Percentiles rank a stretch among this genome's conserved stretches.
Conservation (phyloP, 2,113 vertebrate genomes). For the Odontophorus gujanensis region DNA sequence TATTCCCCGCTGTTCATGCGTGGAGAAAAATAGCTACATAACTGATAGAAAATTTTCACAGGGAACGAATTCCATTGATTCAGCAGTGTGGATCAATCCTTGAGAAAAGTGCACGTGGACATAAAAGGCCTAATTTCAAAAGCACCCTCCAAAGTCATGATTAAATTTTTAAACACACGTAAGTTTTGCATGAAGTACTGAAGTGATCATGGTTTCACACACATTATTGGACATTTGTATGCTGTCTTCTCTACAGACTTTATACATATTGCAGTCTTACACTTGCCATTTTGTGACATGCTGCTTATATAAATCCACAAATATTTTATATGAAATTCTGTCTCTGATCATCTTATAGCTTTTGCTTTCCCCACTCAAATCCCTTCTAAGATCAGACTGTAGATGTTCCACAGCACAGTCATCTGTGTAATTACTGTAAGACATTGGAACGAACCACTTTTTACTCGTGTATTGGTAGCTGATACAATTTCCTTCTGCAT, state of each 20-base stretch:
- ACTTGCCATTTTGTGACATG: neutral
- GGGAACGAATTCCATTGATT: neutral
- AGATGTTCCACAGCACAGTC: neutral
- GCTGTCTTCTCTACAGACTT: neutral
- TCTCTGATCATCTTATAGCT: neutral
- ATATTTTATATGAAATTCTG: neutral
- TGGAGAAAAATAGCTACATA: neutral
- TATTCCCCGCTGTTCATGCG: neutral
- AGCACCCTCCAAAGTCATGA: neutral
- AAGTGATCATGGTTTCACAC: neutral
- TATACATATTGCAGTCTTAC: neutral
- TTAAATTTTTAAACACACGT: neutral
- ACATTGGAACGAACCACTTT: neutral
- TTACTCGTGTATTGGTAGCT: neutral
- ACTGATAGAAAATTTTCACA: neutral
- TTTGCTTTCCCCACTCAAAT: neutral
- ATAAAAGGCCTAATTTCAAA: constrained; percentile 36
- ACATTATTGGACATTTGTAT: neutral
- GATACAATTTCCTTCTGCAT: neutral
- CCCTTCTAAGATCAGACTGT: neutral
- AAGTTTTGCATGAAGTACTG: constrained; percentile 13
- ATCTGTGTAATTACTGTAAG: neutral
- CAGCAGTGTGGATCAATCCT: neutral
- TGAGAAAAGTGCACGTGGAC: neutral
- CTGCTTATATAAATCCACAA: neutral